These are phyloP conservation scores for Phragmatobia fuliginosa DNA, from an alignment of 2,888 invertebrate genomes.

Conservation along the genomic window DNA sequence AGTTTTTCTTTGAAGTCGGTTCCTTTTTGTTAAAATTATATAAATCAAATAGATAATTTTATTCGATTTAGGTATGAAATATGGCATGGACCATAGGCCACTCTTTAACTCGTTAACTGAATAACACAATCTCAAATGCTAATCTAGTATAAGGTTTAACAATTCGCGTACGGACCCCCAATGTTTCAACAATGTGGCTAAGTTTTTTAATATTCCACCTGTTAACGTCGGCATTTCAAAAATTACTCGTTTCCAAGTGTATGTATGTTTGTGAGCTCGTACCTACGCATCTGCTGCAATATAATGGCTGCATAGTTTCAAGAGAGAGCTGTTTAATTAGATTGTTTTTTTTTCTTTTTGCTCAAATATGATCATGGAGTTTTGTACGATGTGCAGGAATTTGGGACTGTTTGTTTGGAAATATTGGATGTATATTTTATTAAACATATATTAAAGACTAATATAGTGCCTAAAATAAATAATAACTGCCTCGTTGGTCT, in stretches of 20 bases:
- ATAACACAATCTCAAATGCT: too few relatives aligned
- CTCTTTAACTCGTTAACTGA: too few relatives aligned
- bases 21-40: too few relatives aligned
- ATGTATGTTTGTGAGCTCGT: slow-evolving; percentile 15
- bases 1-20: too few relatives aligned
- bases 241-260: slow-evolving; percentile 27
- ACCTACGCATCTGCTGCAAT: slow-evolving; percentile 12
- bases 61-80: too few relatives aligned
- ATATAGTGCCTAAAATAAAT: too few relatives aligned
- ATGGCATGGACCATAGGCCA: too few relatives aligned
- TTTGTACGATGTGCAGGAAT: background rate
- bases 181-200: slow-evolving; percentile 51
- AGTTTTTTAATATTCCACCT: slow-evolving; percentile 70
- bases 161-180: slow-evolving; percentile 28
- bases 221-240: slow-evolving; percentile 39
- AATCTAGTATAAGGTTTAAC: background rate
- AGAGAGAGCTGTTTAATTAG: slow-evolving; percentile 6
- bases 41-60: too few relatives aligned
- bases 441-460: too few relatives aligned
- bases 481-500: too few relatives aligned
- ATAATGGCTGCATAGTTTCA: slow-evolving; percentile 25
- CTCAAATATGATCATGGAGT: slow-evolving; percentile 2
- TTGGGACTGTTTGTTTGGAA: background rate
- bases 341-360: slow-evolving; percentile 12
- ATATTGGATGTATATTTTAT: background rate